Conservation (phyloP, 2,888 invertebrate species). For the Epiblema foenella region DNA sequence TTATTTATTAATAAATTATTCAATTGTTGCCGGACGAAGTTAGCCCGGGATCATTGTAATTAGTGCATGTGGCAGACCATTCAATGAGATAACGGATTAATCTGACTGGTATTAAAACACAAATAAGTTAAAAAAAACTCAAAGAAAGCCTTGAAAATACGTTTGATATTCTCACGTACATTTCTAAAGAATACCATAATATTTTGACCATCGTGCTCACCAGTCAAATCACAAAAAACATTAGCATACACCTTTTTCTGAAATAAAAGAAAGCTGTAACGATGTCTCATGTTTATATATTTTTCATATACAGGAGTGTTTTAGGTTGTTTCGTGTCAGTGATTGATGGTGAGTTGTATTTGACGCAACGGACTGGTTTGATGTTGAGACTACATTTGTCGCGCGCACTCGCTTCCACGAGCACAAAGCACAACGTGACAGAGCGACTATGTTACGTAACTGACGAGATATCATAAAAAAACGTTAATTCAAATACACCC, state of each 20-base stretch:
- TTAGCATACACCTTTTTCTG: constrained; percentile 44
- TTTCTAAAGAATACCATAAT: background rate
- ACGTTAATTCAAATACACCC: constrained; percentile 10
- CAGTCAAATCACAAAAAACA: constrained; percentile 31
- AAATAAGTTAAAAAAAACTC: too few species aligned
- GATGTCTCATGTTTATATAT: constrained; percentile 55
- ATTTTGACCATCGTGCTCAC: constrained; percentile 2
- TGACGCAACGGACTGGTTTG: background rate
- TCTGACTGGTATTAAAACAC: too few species aligned
- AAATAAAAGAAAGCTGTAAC: constrained; percentile 63
- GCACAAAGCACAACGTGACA: background rate
- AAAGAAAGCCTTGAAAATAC: background rate
- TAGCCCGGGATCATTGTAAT: constrained; percentile 8
- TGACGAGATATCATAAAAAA: background rate
- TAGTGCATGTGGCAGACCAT: background rate
- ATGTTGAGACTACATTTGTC: background rate
- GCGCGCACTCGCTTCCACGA: background rate
- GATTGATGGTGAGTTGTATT: constrained; percentile 65
- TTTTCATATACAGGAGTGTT: constrained; percentile 63
- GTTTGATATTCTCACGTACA: too few species aligned
- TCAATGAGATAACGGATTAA: background rate
- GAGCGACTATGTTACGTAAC: background rate
- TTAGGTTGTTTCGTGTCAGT: constrained; percentile 61
- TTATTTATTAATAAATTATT: too few species aligned
- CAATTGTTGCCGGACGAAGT: background rate